Percentiles rank a stretch among this genome's conserved stretches.
phyloP scores from a whole-genome alignment of 2,888 invertebrate species.

The Archips xylosteana region DNA sequence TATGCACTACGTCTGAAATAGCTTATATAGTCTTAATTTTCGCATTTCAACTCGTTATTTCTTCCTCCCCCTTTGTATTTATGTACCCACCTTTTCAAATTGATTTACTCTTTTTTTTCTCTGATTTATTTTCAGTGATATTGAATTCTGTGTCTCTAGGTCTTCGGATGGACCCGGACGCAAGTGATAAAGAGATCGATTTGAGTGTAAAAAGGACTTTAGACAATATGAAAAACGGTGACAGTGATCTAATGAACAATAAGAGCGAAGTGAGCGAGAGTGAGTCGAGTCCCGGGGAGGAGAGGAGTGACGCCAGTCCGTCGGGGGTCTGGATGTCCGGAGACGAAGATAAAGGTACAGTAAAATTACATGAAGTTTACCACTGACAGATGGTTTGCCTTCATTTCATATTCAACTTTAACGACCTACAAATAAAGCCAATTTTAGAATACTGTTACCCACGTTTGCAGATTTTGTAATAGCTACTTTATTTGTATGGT shows the following conservation, averaged over 20 bases:
- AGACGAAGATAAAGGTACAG: constrained; percentile 61
- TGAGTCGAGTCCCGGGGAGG: constrained; percentile 71
- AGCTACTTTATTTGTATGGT: no score
- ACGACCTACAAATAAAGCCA: no score
- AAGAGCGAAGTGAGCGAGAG: constrained; percentile 75
- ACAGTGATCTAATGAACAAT: constrained; percentile 80
- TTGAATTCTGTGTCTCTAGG: constrained; percentile 84
- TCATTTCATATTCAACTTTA: no score
- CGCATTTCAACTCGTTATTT: constrained; percentile 12
- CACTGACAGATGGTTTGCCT: no score
- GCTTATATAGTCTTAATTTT: constrained; percentile 24
- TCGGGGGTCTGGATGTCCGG: constrained; percentile 71
- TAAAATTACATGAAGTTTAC: no score
- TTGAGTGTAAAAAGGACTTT: constrained; percentile 81
- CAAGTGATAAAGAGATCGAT: constrained; percentile 82
- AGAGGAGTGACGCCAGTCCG: constrained; percentile 71
- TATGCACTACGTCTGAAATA: constrained; percentile 1
- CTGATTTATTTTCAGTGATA: constrained; percentile 83
- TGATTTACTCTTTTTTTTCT: constrained; percentile 65
- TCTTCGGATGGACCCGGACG: constrained; percentile 83
- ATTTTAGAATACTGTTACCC: no score
- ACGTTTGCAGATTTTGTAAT: no score
- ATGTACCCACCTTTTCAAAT: constrained; percentile 52
- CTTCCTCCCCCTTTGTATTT: constrained; percentile 45
- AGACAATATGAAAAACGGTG: constrained; percentile 83